Base-by-base conservation (phyloP, 2,113 vertebrate genomes). In the Oncorhynchus keta region DNA sequence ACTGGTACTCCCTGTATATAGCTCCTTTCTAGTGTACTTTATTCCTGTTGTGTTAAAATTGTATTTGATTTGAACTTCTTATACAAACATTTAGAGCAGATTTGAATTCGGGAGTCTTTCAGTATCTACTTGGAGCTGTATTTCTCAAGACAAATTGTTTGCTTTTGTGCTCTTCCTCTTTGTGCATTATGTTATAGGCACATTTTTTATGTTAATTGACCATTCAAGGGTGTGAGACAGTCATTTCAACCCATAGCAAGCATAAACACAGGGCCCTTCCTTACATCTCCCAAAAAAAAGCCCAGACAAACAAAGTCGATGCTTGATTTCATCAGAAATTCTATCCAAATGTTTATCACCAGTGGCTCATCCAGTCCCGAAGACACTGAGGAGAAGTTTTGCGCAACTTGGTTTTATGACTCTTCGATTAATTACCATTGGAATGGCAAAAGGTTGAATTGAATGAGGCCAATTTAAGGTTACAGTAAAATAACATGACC, bases 141-240 rank as follows among this genome's bases (percentile, higher is more conserved):
- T 35, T 76, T 91, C 86, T 84, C 84, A 80, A 72, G 85, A 82
- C 84, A 84, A 90, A 89, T 86, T 82, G 68, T 75, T 57, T 18
- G 22, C 81, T 85, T 90, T 91, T 90, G 89, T 88, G 76, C 80
- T 82, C 68, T 24, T 45, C 76, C 72, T 84, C 84, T 91, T 90
- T 85, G 76, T 87, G 84, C 81, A 83, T 89, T 88, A 86, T 87
- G 85, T 89, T 84, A 84, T 72, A 75, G 79, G 68, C 77, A 80
- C 83, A 82, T 91, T 94, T 92, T 87, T 85, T 28, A 89, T 93
- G 91, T 81, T 90, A 92, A 91, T 89, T 89, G 76, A 84, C 85
- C 86, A 82, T 88, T 92, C 90, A 85, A 86, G 84, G 83, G 66
- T 70, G 68, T 39, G 48, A 57, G 68, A 16, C 59, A 80, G 64